Base-by-base conservation (phyloP, 2,888 invertebrate genomes). In the Nudaria mundana region DNA sequence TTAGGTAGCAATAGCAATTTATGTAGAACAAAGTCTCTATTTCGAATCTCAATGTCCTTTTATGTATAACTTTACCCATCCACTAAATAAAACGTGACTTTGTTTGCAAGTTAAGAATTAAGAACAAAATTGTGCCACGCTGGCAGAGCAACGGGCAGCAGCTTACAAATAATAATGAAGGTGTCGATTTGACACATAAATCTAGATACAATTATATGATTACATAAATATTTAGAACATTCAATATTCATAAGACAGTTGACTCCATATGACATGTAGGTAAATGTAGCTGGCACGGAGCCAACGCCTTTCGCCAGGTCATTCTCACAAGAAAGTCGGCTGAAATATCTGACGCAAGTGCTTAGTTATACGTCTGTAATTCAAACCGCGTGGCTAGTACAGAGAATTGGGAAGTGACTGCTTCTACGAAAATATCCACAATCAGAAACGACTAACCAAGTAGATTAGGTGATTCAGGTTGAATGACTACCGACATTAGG, bases 301-400 rank as follows among this genome's bases (percentile, higher is more conserved):
- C 80, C 80, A 79, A 63, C 48, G 44, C 64, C 75, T 79, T 78
- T 76, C 73, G 72, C 72, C 78, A 71, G 76, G 71, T 77, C 77
- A 71, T 74, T 69, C 75, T 71, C 73, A 48, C 66, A 67, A 62
- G 71, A 72, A 71, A 74, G 57, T 55, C 52, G 60, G 51, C 63
- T 68, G 71, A 67, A 74, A 65, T 69, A 61, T 48, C 52, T 61
- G 66, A 73, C 64, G 62, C 60, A 63, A 67, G 15, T 40, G 51
- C 50, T 48, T 55, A 52, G 50, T 44, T 36, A 37, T 45, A 36
- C 23, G 49, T 46, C 42, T 52, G 48, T 48, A 43, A 51, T 51
- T 44, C 51, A 56, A 53, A 48, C 56, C 52, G 44, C 56, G 53
- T 62, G 59, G 55, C 39, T 42, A 10, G 26, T 52, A 51, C 41